Conservation (phyloP, 2,113 vertebrate genomes). For the Tonatia bakeri region DNA sequence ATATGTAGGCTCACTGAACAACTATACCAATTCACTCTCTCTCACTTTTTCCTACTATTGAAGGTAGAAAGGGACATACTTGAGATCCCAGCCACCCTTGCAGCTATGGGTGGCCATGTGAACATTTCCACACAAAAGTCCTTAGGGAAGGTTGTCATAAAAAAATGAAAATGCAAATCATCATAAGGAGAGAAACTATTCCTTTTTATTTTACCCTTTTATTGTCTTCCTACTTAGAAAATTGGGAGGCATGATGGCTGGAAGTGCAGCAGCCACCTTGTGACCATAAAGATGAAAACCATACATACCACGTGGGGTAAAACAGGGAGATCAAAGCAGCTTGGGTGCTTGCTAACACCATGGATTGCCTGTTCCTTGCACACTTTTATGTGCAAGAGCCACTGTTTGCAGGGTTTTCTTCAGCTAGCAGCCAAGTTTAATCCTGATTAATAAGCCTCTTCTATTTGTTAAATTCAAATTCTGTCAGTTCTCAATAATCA, state of each 20-base stretch:
- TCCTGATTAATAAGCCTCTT: not conserved
- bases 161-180: not conserved
- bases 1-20: not conserved
- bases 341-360: not conserved
- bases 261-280: not conserved
- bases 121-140: not conserved
- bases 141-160: not conserved
- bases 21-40: not conserved
- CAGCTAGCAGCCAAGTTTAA: not conserved
- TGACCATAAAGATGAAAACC: not conserved
- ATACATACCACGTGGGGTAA: not conserved
- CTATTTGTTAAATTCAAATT: constrained; percentile 30
- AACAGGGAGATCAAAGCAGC: not conserved
- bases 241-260: not conserved
- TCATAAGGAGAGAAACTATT: not conserved
- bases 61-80: not conserved
- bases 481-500: not conserved
- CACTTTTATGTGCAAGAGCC: not conserved
- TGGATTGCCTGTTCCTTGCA: not conserved
- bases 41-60: not conserved
- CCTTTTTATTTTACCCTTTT: not conserved
- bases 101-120: not conserved
- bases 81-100: not conserved
- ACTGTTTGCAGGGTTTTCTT: not conserved
- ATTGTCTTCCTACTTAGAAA: not conserved